phyloP scores from a whole-genome alignment of 2,113 vertebrate species.

The Circaetus cinerascens region DNA sequence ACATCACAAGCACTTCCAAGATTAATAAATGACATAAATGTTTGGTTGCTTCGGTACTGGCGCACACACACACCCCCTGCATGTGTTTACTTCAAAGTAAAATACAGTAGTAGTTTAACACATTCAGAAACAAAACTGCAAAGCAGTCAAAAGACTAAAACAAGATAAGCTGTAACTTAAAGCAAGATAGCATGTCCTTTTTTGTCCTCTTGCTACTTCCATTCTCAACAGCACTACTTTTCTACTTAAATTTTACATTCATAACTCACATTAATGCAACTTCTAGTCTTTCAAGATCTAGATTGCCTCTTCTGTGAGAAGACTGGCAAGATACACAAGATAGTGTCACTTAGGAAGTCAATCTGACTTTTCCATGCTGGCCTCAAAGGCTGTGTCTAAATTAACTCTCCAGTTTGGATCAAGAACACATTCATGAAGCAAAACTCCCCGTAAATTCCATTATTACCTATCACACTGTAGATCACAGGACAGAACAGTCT shows the following conservation, averaged over 20 bases:
- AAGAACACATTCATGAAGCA: neutral
- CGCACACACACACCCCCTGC: neutral
- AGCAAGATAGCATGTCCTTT: neutral
- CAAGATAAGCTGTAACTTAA: neutral
- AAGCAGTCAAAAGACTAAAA: neutral
- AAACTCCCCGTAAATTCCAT: neutral
- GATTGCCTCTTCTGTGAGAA: neutral
- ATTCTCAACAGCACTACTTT: neutral
- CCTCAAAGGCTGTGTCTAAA: neutral
- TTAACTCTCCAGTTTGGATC: neutral
- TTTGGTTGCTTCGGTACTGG: neutral
- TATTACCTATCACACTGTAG: neutral
- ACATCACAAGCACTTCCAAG: neutral
- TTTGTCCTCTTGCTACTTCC: neutral
- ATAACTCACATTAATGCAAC: neutral
- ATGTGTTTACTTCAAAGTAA: neutral
- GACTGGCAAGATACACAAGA: neutral
- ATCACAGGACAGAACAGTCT: neutral
- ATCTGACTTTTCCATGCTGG: neutral
- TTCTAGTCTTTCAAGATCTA: neutral
- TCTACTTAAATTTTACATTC: neutral
- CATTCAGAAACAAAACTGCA: neutral
- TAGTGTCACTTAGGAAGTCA: neutral
- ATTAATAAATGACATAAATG: neutral
- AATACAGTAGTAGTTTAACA: neutral